Evolutionary conservation across 2,797 vertebrate genomes (phyloP).

Genomic region (Pantherophis vulpinus): DNA sequence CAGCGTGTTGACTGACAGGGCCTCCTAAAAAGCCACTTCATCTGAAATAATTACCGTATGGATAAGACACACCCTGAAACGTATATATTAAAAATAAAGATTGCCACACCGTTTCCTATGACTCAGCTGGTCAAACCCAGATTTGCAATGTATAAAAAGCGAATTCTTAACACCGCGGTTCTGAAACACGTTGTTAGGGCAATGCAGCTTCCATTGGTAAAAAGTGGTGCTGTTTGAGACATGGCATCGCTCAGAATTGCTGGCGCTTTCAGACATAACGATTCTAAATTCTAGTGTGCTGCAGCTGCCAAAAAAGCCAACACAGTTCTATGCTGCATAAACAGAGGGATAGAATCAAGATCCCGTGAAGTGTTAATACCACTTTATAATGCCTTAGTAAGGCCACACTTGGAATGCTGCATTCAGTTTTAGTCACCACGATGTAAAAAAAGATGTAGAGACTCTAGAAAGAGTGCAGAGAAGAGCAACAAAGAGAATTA

Average conservation of each 20-base stretch:
- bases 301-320: no score
- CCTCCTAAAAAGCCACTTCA: not conserved
- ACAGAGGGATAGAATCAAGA: no score
- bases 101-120: not conserved
- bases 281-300: not conserved
- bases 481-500: no score
- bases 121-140: not conserved
- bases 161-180: not conserved
- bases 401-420: no score
- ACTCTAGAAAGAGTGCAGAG: no score
- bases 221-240: not conserved
- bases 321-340: no score
- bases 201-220: not conserved
- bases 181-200: not conserved
- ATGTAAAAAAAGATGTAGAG: no score
- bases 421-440: no score
- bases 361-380: no score
- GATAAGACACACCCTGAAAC: not conserved
- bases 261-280: not conserved
- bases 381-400: no score
- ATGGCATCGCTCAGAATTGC: not conserved
- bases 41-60: not conserved
- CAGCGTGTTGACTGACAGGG: not conserved
- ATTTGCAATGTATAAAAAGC: not conserved
- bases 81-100: not conserved